Base-by-base conservation (phyloP, 2,113 vertebrate genomes). In the Okapia johnstoni region DNA sequence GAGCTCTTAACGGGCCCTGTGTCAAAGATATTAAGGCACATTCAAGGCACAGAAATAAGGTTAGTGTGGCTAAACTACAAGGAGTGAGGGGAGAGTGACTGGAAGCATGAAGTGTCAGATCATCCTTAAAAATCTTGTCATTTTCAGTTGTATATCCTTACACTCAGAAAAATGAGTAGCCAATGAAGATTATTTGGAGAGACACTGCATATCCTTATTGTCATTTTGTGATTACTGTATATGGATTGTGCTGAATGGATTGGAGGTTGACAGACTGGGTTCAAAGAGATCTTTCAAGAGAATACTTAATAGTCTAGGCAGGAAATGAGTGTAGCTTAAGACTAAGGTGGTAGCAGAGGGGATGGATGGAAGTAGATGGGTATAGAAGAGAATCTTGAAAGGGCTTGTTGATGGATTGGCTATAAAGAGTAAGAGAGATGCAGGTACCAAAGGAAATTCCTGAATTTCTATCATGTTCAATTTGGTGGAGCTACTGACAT, bases 71-170 rank as follows among this genome's bases (percentile, higher is more conserved):
- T 84, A 36, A 14, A 30, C 52, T 79, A 90, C 2, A 84, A 76
- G 14, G 40, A 90, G 8, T 93, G 46, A 83, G 4, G 10, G 1
- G 23, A 85, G 33, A 90, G 54, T 90, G 7, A 10, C 28, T 96
- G 15, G 30, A 90, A 85, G 19, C 3, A 5, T 90, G 55, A 46
- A 66, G 36, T 46, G 11, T 50, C 80, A 84, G 30, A 79, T 90
- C 19, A 81, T 30, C 46, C 33, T 85, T 88, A 33, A 89, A 96
- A 94, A 25, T 7, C 36, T 50, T 61, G 46, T 79, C 58, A 84
- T 90, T 96, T 96, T 94, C 17, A 87, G 57, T 84, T 94, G 3
- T 58, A 25, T 90, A 85, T 88, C 55, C 33, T 93, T 92, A 83
- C 48, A 43, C 7, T 83, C 43, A 87, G 84, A 54, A 88, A 40